A percentile compares a stretch with the other conserved stretches of the same genome.
phyloP scores from a whole-genome alignment of 2,797 vertebrate species.

The Diglossa cyanea region DNA sequence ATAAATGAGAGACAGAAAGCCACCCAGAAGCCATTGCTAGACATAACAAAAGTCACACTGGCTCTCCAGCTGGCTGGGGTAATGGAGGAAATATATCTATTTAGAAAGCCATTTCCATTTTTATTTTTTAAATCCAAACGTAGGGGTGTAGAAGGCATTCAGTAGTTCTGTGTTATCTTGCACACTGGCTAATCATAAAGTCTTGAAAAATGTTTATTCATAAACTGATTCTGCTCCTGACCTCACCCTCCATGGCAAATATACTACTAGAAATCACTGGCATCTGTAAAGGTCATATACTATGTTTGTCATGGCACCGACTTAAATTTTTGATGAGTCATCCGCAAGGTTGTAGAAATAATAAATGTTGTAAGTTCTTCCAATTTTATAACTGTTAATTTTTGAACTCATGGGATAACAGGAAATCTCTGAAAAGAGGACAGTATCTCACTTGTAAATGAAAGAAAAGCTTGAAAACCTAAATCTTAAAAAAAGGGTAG shows the following conservation, averaged over 20 bases:
- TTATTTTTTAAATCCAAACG: background rate
- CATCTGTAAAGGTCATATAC: background rate
- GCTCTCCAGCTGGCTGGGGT: background rate
- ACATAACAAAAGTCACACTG: conserved; percentile 42
- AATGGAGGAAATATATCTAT: background rate
- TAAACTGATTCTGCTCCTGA: background rate
- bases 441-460: background rate
- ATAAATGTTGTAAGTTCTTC: background rate
- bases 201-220: background rate
- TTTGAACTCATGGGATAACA: background rate
- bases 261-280: background rate
- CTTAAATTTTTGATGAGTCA: background rate
- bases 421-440: background rate
- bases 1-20: conserved; percentile 40
- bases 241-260: background rate
- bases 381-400: background rate
- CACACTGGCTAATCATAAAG: background rate
- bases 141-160: background rate
- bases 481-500: background rate
- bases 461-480: background rate
- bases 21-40: conserved; percentile 56
- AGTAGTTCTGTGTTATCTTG: background rate
- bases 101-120: background rate
- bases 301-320: background rate
- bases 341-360: background rate